A percentile compares a stretch with the other conserved stretches of the same genome.
These are phyloP conservation scores for Achlya flavicornis DNA, from an alignment of 2,888 invertebrate genomes.

Conservation along the genomic window DNA sequence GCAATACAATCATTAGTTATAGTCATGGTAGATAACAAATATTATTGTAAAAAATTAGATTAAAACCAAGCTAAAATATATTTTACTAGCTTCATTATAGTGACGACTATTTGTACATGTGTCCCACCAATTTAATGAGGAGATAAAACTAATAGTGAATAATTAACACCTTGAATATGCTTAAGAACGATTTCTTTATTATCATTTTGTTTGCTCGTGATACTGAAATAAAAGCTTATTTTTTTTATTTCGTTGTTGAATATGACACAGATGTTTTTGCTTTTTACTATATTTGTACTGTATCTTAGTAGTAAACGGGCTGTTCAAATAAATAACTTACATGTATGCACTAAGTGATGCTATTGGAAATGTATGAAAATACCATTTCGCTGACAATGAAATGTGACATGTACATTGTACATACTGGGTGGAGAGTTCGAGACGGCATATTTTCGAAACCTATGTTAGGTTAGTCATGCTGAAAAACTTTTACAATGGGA, in stretches of 20 bases:
- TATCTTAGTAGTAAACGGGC: slow-evolving; percentile 12
- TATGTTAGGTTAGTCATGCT: too few relatives aligned
- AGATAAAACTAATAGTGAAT: not conserved
- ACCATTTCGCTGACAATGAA: too few relatives aligned
- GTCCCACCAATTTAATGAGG: not conserved
- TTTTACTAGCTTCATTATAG: too few relatives aligned
- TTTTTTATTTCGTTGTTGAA: slow-evolving; percentile 33
- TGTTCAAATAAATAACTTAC: not conserved
- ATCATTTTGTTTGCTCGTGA: slow-evolving; percentile 28
- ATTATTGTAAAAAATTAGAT: not conserved
- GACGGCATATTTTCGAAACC: too few relatives aligned
- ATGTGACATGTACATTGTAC: too few relatives aligned
- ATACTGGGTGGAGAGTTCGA: too few relatives aligned
- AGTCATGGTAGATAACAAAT: not conserved
- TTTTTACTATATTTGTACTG: slow-evolving; percentile 23
- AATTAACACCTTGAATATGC: not conserved
- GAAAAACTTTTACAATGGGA: too few relatives aligned
- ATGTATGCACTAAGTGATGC: too few relatives aligned
- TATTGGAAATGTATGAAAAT: too few relatives aligned
- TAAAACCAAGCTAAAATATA: not conserved
- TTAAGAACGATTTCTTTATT: not conserved
- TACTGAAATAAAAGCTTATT: not conserved
- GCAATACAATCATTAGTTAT: not conserved
- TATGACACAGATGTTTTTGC: slow-evolving; percentile 39
- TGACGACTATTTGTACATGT: not conserved